A percentile compares a stretch with the other conserved stretches of the same genome.
These are phyloP conservation scores for Australoheros facetus DNA, from an alignment of 2,797 vertebrate genomes.

Conservation along the genomic window DNA sequence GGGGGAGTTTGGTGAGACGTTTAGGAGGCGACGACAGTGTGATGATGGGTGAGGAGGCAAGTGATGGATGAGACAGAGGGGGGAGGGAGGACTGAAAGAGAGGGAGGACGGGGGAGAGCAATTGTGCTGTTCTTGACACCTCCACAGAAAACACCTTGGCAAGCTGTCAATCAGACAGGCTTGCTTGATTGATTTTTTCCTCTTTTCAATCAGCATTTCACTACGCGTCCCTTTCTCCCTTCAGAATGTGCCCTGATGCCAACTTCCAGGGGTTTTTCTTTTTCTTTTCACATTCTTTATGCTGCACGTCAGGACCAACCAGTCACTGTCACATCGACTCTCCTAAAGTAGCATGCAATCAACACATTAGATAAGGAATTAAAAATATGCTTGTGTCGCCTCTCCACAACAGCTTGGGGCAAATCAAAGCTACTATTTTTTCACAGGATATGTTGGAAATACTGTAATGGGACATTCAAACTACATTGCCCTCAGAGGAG, in stretches of 20 bases:
- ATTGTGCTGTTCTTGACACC: slow-evolving; percentile 83
- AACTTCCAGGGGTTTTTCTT: slow-evolving; percentile 21
- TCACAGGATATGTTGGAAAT: not conserved
- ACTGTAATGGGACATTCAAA: not conserved
- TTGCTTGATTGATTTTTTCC: slow-evolving; percentile 82
- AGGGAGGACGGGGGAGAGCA: slow-evolving; percentile 65
- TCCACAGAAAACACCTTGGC: slow-evolving; percentile 82
- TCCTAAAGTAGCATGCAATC: slow-evolving; percentile 17
- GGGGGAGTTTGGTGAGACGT: slow-evolving; percentile 67
- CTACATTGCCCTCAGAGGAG: not conserved
- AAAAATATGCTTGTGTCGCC: slow-evolving; percentile 11
- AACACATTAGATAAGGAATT: slow-evolving; percentile 29
- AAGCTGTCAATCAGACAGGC: slow-evolving; percentile 79
- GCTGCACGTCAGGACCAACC: slow-evolving; percentile 21
- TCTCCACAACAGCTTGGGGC: not conserved
- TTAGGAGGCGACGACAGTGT: slow-evolving; percentile 68
- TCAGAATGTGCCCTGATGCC: slow-evolving; percentile 63
- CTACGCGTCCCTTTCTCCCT: slow-evolving; percentile 65
- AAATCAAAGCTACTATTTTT: not conserved
- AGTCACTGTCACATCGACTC: slow-evolving; percentile 4
- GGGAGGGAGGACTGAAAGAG: slow-evolving; percentile 40
- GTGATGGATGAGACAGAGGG: slow-evolving; percentile 77
- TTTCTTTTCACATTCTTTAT: slow-evolving; percentile 13
- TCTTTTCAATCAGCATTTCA: slow-evolving; percentile 82
- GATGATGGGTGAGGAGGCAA: slow-evolving; percentile 76